Base-by-base conservation (phyloP, 2,888 invertebrate genomes). In the Aspidiotus destructor region DNA sequence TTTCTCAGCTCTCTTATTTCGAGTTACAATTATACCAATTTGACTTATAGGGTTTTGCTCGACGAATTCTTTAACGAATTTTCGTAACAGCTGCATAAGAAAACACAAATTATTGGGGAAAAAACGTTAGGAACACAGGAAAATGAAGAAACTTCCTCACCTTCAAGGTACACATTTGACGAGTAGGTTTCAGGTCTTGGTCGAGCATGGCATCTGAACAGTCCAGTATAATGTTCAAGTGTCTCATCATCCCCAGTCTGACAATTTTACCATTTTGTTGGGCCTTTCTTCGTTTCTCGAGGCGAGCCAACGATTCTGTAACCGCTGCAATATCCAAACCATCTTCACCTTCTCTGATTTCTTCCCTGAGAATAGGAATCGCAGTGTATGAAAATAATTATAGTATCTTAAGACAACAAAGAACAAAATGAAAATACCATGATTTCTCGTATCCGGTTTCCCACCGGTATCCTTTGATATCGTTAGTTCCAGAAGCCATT, bases 21-120 rank as follows among this genome's bases (percentile, higher is more conserved):
- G 88, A 75, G 95, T 88, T 10, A 86, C 81, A 72, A 99, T 88
- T 52, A 99, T 80, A 40, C 98, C 98, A 72, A 99, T 80, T 78
- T 99, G 99, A 76, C 97, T 96, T 67, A 99, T 89, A 10, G 99
- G 99, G 79, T 99, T 99, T 78, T 97, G 95, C 78, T 98, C 97
- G 78, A 98, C 97, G 77, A 92, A 99, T 77, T 97, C 96, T 74
- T 95, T 92, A 70, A 99, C 86, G 78, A 98, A 99, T 72, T 86
- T 85, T 79, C 95, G 92, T 71, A 99, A 77, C 13, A 96, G 80
- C 92, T 94, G 77, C 72, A 84, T 81, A 58, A 3, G 28, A 58
- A 28, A 58, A 58, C 6, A 10, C n/a, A 17, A 55, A 16, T 55
- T 48, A 48, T 48, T 3, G n/a, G n/a, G n/a, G n/a, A n/a, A 55